Percentiles rank a stretch among this genome's conserved stretches.
These are phyloP conservation scores for Champsocephalus esox DNA, from an alignment of 2,797 vertebrate species.

Conservation along the genomic window DNA sequence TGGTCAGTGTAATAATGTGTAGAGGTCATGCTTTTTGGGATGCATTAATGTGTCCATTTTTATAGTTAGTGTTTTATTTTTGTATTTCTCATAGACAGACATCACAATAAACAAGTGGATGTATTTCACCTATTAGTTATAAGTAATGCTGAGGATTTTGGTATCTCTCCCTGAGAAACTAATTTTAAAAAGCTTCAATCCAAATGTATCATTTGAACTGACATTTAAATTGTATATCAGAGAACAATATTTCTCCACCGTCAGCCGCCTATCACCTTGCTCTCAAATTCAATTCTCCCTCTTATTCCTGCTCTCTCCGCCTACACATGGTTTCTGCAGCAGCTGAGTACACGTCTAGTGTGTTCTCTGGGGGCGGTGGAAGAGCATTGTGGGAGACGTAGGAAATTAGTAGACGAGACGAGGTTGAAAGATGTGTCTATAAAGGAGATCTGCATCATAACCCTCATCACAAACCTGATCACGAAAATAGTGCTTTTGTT, in stretches of 20 bases:
- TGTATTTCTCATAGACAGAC: background rate
- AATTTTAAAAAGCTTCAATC: constrained; percentile 4
- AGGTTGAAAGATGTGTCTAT: background rate
- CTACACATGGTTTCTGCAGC: constrained; percentile 46
- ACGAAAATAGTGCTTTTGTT: background rate
- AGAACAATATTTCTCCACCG: constrained; percentile 25
- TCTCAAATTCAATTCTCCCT: constrained; percentile 37
- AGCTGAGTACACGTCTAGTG: constrained; percentile 28
- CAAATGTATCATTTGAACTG: constrained; percentile 11
- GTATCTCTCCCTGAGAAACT: background rate
- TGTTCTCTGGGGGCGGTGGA: constrained; percentile 39
- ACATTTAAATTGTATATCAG: constrained; percentile 33
- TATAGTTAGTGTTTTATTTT: background rate
- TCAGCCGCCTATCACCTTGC: constrained; percentile 24
- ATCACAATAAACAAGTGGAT: background rate
- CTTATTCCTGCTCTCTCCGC: constrained; percentile 40
- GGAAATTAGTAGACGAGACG: constrained; percentile 34
- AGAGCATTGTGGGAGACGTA: constrained; percentile 45
- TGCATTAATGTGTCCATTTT: background rate
- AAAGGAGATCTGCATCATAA: background rate
- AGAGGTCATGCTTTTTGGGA: background rate
- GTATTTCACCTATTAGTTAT: background rate
- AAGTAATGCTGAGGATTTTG: constrained; percentile 7
- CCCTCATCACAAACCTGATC: background rate
- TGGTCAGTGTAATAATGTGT: background rate